Conservation (phyloP, 2,888 invertebrate species). For the Ischnus inquisitorius region DNA sequence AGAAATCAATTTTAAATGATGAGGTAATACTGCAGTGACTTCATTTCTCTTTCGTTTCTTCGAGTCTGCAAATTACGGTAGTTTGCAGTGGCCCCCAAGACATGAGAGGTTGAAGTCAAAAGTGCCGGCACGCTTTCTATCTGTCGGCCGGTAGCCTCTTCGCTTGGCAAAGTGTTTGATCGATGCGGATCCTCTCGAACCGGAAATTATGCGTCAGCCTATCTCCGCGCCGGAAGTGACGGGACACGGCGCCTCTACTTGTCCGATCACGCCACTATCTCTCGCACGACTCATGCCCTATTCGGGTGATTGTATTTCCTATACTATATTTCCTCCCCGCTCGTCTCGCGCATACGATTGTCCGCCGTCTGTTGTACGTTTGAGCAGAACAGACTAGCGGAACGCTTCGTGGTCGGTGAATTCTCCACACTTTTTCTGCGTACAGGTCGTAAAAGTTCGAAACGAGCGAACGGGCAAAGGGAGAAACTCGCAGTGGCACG, state of each 20-base stretch:
- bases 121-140: constrained; percentile 74
- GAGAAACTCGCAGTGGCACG: constrained; percentile 31
- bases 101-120: constrained; percentile 55
- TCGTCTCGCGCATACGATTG: constrained; percentile 5
- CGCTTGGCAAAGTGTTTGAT: constrained; percentile 81
- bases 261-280: constrained; percentile 83
- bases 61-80: constrained; percentile 44
- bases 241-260: constrained; percentile 75
- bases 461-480: constrained; percentile 22
- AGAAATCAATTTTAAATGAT: constrained; percentile 42
- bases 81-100: constrained; percentile 54
- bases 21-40: constrained; percentile 36
- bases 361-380: constrained; percentile 3
- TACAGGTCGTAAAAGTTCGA: constrained; percentile 42
- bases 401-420: not conserved
- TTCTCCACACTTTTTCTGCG: constrained; percentile 37
- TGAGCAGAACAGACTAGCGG: not conserved
- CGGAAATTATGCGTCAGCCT: constrained; percentile 85
- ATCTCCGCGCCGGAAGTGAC: constrained; percentile 82
- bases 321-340: not conserved
- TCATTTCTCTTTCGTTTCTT: constrained; percentile 19
- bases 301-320: constrained; percentile 78
- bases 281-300: constrained; percentile 66
- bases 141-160: constrained; percentile 71
- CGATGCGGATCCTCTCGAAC: constrained; percentile 83